phyloP scores from a whole-genome alignment of 2,888 invertebrate species.

The Parelbella ahira region DNA sequence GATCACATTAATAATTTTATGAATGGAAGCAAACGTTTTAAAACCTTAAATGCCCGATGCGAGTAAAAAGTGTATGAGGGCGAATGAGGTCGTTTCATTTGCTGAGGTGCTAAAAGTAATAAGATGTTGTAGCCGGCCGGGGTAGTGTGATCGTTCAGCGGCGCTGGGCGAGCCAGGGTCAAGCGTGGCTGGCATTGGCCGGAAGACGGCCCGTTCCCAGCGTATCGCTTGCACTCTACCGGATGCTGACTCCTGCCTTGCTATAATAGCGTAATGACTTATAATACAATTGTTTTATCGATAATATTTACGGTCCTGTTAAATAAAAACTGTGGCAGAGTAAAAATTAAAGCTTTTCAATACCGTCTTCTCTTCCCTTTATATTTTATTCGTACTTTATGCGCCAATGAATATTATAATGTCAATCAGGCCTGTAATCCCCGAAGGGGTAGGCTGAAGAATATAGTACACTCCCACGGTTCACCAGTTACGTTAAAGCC shows the following conservation, averaged over 20 bases:
- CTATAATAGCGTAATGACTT: slow-evolving; percentile 27
- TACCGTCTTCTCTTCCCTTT: too few relatives aligned
- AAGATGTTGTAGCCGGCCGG: slow-evolving; percentile 37
- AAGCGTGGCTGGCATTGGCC: slow-evolving; percentile 45
- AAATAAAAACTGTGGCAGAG: too few relatives aligned
- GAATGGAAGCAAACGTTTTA: slow-evolving; percentile 76
- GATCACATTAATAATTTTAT: slow-evolving; percentile 81
- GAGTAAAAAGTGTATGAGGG: slow-evolving; percentile 61
- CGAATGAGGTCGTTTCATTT: slow-evolving; percentile 60
- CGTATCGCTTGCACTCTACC: slow-evolving; percentile 73
- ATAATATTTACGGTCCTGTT: slow-evolving; percentile 22
- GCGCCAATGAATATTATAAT: too few relatives aligned
- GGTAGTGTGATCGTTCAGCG: background rate
- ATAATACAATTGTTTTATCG: slow-evolving; percentile 27
- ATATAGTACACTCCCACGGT: too few relatives aligned
- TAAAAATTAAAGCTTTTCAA: too few relatives aligned
- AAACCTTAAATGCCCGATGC: slow-evolving; percentile 67
- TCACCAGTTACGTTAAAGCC: too few relatives aligned
- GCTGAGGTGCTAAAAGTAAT: slow-evolving; percentile 59
- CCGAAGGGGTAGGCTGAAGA: too few relatives aligned
- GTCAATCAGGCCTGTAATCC: too few relatives aligned
- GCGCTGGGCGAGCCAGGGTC: slow-evolving; percentile 30
- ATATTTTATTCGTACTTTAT: too few relatives aligned
- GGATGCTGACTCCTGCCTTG: slow-evolving; percentile 55
- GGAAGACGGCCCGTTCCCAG: slow-evolving; percentile 73